These are phyloP conservation scores for Orchestes rusci DNA, from an alignment of 2,888 invertebrate species.

Conservation along the genomic window DNA sequence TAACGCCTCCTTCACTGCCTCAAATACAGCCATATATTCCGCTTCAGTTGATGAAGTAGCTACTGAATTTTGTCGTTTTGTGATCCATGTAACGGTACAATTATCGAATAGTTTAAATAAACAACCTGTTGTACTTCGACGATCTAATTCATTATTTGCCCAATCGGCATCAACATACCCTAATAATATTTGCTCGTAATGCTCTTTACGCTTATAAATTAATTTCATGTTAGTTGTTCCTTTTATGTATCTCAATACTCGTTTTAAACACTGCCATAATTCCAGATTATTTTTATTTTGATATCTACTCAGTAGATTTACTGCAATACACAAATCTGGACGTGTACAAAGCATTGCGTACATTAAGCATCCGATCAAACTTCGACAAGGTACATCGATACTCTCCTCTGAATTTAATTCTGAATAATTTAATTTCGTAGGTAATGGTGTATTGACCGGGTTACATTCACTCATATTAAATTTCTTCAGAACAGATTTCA, in stretches of 20 bases:
- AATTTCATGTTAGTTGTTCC: slow-evolving; percentile 31
- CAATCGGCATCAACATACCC: slow-evolving; percentile 28
- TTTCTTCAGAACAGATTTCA: slow-evolving; percentile 28
- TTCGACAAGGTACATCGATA: slow-evolving; percentile 27
- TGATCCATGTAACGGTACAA: too few species aligned
- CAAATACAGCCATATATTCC: too few species aligned
- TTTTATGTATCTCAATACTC: slow-evolving; percentile 31
- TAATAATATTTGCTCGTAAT: slow-evolving; percentile 26
- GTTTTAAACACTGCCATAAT: slow-evolving; percentile 30
- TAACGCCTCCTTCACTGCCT: too few species aligned
- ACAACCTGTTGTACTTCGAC: slow-evolving; percentile 27
- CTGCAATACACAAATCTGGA: slow-evolving; percentile 27
- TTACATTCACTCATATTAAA: slow-evolving; percentile 29
- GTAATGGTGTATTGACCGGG: slow-evolving; percentile 26
- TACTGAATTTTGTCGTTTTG: too few species aligned
- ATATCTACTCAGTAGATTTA: slow-evolving; percentile 31
- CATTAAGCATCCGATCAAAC: slow-evolving; percentile 25
- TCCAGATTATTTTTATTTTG: slow-evolving; percentile 29
- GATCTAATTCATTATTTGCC: slow-evolving; percentile 24
- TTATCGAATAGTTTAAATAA: slow-evolving; percentile 28
- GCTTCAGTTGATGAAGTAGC: too few species aligned
- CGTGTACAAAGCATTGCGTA: slow-evolving; percentile 24
- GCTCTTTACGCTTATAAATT: slow-evolving; percentile 21
- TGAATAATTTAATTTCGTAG: slow-evolving; percentile 27
- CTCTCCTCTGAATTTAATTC: slow-evolving; percentile 27